Conservation (phyloP, 2,113 vertebrate genomes). For the Cariama cristata region DNA sequence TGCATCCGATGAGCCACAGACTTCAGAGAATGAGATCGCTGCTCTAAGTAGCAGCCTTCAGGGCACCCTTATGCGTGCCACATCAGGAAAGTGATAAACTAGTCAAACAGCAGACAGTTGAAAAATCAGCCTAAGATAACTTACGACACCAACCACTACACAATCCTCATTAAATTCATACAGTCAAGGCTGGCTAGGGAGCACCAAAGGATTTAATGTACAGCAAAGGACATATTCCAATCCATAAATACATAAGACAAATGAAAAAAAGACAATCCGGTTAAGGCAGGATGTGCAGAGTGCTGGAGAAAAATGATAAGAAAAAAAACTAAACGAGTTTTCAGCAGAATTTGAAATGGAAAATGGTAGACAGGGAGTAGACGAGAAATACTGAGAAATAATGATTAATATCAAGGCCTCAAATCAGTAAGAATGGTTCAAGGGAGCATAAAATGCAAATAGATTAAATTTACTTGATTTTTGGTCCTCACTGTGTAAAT, state of each 20-base stretch:
- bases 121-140: conserved; percentile 24
- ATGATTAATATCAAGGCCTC: not conserved
- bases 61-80: not conserved
- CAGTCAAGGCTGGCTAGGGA: conserved; percentile 6
- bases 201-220: conserved; percentile 31
- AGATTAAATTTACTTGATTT: not conserved
- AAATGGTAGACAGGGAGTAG: not conserved
- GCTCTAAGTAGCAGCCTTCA: not conserved
- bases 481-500: not conserved
- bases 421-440: not conserved
- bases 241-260: conserved; percentile 21
- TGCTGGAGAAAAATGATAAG: not conserved
- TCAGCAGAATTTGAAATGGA: not conserved
- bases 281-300: not conserved
- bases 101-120: not conserved
- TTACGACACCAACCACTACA: not conserved
- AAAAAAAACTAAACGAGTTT: not conserved
- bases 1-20: not conserved
- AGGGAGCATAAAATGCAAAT: not conserved
- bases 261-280: not conserved
- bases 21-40: not conserved
- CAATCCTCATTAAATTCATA: conserved; percentile 8
- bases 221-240: conserved; percentile 2
- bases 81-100: not conserved
- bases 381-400: not conserved